Evolutionary conservation across 1,140 invertebrate species (phyloP), one percentile per base, ranked within the genome.

Genomic region (Drosophila ohnishii): DNA sequence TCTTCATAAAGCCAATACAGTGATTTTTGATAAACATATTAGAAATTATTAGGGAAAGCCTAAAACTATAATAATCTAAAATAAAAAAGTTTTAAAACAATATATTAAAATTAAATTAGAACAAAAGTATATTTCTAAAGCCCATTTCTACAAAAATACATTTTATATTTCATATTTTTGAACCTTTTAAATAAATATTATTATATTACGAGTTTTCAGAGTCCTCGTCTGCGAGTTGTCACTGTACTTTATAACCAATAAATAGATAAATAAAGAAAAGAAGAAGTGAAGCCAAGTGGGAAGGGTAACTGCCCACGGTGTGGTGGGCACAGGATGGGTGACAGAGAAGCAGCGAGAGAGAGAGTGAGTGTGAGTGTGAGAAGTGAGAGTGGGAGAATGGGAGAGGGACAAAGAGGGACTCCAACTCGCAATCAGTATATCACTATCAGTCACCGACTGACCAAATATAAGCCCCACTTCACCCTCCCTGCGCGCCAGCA

Each of bases 361-460:
- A 16, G 58, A 45, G 34, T 28, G 58, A 45, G 34, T 28, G 39
- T 37, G 30, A 48, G 47, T 11, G 47, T 10, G 47, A 48, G 45
- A 48, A 32, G 47, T 30, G 55, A 58, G 56, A 60, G 50, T 51
- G 59, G 34, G 34, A 28, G 53, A 64, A 7, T 25, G 61, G 11
- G 34, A 62, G 22, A 30, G 25, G 19, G 69, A 56, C n/a, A 32
- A 55, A 58, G 34, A 37, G 71, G 37, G 72, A 69, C 60, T 48
- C 37, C 61, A 19, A 39, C 61, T 70, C 35, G 62, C 28, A 50
- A 37, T 35, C 67, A 47, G 47, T 61, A 67, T 61, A 75, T 76
- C 72, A 56, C 72, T 76, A 76, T 76, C 73, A 76, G 72, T 76
- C 73, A 76, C 62, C 55, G 73, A 76, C 72, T 76, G 73, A 76